phyloP scores from a whole-genome alignment of 1,140 invertebrate genomes.

The Pogonomyrmex barbatus region DNA sequence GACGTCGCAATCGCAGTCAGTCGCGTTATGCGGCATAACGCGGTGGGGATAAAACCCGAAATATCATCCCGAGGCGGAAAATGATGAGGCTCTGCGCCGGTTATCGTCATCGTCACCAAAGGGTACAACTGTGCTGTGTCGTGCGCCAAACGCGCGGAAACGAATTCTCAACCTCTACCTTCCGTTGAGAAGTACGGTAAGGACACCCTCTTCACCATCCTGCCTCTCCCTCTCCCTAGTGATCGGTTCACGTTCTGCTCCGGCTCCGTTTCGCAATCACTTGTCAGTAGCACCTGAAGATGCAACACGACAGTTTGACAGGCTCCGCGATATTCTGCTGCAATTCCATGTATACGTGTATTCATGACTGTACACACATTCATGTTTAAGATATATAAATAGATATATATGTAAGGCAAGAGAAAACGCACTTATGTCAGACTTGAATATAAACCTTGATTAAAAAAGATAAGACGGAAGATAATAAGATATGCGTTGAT shows the following conservation, averaged over 20 bases:
- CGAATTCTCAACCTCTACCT: slow-evolving; percentile 25
- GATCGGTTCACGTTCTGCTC: not conserved
- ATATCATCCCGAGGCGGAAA: slow-evolving; percentile 63
- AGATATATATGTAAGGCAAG: not conserved
- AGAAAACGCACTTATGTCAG: not conserved
- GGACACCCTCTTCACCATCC: slow-evolving; percentile 5
- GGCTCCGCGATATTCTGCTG: not conserved
- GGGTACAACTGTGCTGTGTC: slow-evolving; percentile 11
- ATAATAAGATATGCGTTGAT: not conserved
- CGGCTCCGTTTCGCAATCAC: slow-evolving; percentile 25
- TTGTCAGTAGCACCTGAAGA: slow-evolving; percentile 55
- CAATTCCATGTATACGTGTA: not conserved
- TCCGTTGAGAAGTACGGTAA: slow-evolving; percentile 63
- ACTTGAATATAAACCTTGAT: not conserved
- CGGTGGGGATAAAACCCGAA: slow-evolving; percentile 70
- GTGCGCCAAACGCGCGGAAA: slow-evolving; percentile 38
- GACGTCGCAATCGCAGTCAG: not conserved
- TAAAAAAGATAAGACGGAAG: not conserved
- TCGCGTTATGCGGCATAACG: slow-evolving; percentile 33
- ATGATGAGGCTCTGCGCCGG: slow-evolving; percentile 54
- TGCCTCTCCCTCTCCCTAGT: not conserved
- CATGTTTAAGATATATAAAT: not conserved
- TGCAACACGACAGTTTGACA: not conserved
- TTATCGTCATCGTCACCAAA: slow-evolving; percentile 15
- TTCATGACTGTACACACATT: not conserved